Conservation (phyloP, 2,113 vertebrate species). For the Chaetodon auriga region DNA sequence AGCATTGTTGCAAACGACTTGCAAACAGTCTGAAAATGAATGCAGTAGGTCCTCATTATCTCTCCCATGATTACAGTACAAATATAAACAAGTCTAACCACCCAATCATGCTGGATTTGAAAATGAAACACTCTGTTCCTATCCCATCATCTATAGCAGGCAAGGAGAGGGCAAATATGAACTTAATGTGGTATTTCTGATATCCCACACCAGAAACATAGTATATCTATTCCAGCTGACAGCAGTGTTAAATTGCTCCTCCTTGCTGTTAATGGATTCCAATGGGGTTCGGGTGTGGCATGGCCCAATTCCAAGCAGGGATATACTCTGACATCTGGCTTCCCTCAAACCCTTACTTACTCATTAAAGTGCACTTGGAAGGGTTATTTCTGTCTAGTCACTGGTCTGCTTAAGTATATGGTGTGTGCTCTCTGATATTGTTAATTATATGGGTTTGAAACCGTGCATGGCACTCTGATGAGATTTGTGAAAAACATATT, state of each 20-base stretch:
- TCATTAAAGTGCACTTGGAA: slow-evolving; percentile 73
- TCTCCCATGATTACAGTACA: no score
- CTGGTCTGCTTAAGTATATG: slow-evolving; percentile 80
- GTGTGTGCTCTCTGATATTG: slow-evolving; percentile 68
- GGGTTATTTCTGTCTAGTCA: slow-evolving; percentile 79
- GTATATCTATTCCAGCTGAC: background rate
- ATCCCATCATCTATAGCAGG: no score
- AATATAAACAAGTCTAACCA: no score
- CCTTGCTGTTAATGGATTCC: slow-evolving; percentile 43
- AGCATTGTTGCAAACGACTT: no score
- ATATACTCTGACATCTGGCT: slow-evolving; percentile 68
- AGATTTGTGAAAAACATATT: slow-evolving; percentile 51
- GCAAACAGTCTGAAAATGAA: no score
- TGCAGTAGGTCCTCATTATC: no score
- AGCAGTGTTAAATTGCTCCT: background rate
- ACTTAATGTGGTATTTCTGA: no score
- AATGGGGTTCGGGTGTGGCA: slow-evolving; percentile 62
- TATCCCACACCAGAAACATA: background rate
- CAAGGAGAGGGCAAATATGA: no score
- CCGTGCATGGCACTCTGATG: slow-evolving; percentile 16
- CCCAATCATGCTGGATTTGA: no score
- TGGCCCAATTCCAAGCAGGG: slow-evolving; percentile 35
- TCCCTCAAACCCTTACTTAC: slow-evolving; percentile 80
- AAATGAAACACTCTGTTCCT: no score
- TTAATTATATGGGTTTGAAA: slow-evolving; percentile 76